A percentile compares a stretch with the other conserved stretches of the same genome.
Evolutionary conservation across 2,797 vertebrate species (phyloP).

Genomic region (Diglossa cyanea): DNA sequence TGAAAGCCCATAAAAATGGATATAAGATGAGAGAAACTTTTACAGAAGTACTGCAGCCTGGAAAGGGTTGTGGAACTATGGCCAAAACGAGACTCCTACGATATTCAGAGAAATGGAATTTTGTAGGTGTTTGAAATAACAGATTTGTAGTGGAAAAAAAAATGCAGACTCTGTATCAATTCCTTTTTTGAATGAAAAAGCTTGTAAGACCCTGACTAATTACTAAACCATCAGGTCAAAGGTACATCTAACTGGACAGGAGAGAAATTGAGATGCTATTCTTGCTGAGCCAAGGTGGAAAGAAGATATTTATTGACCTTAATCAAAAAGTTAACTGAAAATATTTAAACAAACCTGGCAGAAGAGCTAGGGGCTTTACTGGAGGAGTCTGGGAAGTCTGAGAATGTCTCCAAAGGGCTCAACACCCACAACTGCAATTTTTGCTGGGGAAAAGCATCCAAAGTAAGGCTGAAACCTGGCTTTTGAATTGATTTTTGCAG

Average conservation of each 20-base stretch:
- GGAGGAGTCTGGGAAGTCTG: not conserved
- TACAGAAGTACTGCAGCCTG: not conserved
- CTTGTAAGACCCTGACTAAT: not conserved
- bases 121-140: not conserved
- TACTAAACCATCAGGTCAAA: not conserved
- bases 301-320: constrained; percentile 2
- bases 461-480: not conserved
- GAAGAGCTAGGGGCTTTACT: not conserved
- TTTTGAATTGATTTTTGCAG: not conserved
- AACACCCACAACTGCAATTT: not conserved
- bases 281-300: not conserved
- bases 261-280: constrained; percentile 24
- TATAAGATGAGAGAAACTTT: not conserved
- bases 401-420: not conserved
- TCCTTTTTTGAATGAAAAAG: not conserved
- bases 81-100: not conserved
- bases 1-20: not conserved
- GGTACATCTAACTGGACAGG: not conserved
- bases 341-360: constrained; percentile 9
- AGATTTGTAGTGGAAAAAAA: not conserved
- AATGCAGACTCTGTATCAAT: not conserved
- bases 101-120: not conserved
- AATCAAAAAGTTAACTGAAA: not conserved
- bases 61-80: not conserved
- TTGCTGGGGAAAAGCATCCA: not conserved